Base-by-base conservation (phyloP, 2,797 vertebrate species). In the Enteromius mattozi region DNA sequence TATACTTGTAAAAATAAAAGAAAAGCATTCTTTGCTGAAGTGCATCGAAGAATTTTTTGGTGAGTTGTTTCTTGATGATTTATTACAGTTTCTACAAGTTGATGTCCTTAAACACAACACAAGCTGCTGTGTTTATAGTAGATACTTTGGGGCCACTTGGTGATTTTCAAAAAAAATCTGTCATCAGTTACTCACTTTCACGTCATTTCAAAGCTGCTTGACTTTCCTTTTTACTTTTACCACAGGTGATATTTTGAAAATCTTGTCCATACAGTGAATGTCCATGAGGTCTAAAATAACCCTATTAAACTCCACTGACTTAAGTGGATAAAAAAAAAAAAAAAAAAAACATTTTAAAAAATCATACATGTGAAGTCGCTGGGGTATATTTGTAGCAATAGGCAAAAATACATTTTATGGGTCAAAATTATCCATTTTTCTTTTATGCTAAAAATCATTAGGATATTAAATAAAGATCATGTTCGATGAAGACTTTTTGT, bases 21-120 rank as follows among this genome's bases (percentile, higher is more conserved):
- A 65, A 82, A 72, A 72, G 51, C 37, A 59, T 59, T 76, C 51
- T 40, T 77, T 77, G 35, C 74, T 24, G 3, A 40, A 16, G 51
- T n/a, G 51, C 12, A 59, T 3, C 59, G 33, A n/a, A 54, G 7
- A 66, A 27, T 42, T 54, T n/a, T 77, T 12, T 42, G 3, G 13
- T 40, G 12, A 76, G 12, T 59, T 76, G 74, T 35, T 37, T 76
- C 5, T 35, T 54, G 27, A 72, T 49, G 42, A 51, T 51, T 33
- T 9, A 30, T 74, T 51, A 21, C 6, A 74, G 27, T 33, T 74
- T 74, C 17, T 49, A 33, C 17, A 51, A 56, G 40, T 47, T 69
- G 40, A 1, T 7, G 7, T 47, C 42, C n/a, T 24, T 71, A 6
- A 45, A 71, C 40, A 27, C n/a, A 27, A 30, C 40, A 47, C 27